Percentiles rank a stretch among this genome's conserved stretches.
Evolutionary conservation across 2,888 invertebrate genomes (phyloP).

Genomic region (Zeuzera pyrina): DNA sequence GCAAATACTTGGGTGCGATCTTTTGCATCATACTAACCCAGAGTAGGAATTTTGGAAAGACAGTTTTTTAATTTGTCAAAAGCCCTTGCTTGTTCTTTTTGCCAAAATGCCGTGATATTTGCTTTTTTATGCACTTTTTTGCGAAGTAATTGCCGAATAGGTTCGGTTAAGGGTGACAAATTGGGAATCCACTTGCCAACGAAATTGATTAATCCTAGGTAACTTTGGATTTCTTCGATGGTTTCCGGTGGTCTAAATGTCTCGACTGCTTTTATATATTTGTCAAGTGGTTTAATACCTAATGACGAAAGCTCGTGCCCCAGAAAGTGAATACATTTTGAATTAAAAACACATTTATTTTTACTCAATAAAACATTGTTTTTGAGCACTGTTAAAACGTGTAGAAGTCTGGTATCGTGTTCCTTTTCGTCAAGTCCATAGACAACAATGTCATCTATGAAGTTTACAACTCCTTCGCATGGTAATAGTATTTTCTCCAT

Average conservation of each 20-base stretch:
- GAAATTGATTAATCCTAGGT: conserved; percentile 15
- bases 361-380: conserved; percentile 10
- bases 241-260: conserved; percentile 14
- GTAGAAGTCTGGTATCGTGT: conserved; percentile 23
- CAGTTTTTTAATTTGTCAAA: too few relatives aligned
- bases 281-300: conserved; percentile 22
- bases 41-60: conserved; percentile 3
- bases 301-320: conserved; percentile 21
- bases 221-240: conserved; percentile 15
- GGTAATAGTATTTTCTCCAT: conserved; percentile 27
- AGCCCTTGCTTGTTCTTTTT: background rate
- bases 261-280: conserved; percentile 21
- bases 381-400: conserved; percentile 12
- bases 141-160: conserved; percentile 10
- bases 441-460: conserved; percentile 38
- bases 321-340: conserved; percentile 20
- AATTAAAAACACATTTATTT: conserved; percentile 25
- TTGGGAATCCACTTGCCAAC: conserved; percentile 17
- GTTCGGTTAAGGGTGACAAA: conserved; percentile 14
- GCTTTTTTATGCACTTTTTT: conserved; percentile 12
- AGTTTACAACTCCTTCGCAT: conserved; percentile 29
- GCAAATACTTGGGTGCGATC: conserved; percentile 16
- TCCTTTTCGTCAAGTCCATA: conserved; percentile 10
- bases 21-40: conserved; percentile 16
- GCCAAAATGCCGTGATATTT: background rate